Evolutionary conservation across 2,797 vertebrate species (phyloP).

Genomic region (Intellagama lesueurii): DNA sequence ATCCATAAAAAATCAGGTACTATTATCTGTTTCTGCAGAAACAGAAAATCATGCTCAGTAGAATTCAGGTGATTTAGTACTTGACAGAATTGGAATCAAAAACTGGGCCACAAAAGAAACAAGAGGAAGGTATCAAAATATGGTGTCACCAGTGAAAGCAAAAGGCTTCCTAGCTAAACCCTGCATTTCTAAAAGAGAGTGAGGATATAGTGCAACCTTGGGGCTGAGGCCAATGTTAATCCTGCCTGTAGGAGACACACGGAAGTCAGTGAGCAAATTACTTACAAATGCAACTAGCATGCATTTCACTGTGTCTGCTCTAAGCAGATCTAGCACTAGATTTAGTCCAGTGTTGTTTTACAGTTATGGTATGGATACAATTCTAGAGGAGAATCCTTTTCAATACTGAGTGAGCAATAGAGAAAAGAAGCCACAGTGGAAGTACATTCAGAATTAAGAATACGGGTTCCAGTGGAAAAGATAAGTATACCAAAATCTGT

Average conservation of each 20-base stretch:
- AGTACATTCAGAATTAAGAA: too few relatives aligned
- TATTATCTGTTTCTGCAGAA: background rate
- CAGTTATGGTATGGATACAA: background rate
- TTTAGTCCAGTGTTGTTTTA: background rate
- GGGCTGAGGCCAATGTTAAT: background rate
- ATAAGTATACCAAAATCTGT: too few relatives aligned
- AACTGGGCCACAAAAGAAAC: background rate
- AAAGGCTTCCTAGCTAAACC: background rate
- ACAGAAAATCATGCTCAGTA: background rate
- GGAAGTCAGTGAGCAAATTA: background rate
- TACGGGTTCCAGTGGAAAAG: too few relatives aligned
- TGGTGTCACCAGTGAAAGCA: background rate
- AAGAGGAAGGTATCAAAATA: background rate
- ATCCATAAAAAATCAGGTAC: background rate
- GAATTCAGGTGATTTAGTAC: background rate
- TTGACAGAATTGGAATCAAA: background rate
- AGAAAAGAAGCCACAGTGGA: too few relatives aligned
- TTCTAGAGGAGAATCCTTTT: too few relatives aligned
- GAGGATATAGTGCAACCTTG: background rate
- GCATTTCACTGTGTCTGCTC: background rate
- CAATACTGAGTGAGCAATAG: too few relatives aligned
- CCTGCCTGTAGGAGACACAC: background rate
- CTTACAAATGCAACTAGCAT: background rate
- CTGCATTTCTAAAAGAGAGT: background rate
- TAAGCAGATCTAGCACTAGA: background rate